Base-by-base conservation (phyloP, 2,113 vertebrate species). In the Oophaga pumilio region DNA sequence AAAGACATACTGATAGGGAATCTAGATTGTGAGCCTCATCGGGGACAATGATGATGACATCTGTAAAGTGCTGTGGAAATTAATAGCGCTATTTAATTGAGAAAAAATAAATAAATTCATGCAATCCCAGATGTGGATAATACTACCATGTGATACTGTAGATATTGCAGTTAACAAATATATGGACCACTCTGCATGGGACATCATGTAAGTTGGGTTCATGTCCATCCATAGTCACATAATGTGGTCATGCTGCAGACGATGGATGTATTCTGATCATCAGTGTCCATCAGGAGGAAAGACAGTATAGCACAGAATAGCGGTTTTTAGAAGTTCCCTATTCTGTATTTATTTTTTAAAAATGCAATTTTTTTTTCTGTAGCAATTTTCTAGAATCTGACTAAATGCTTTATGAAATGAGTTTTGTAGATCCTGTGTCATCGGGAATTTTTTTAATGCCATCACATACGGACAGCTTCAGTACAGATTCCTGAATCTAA, bases 361-460 rank as follows among this genome's bases (percentile, higher is more conserved):
- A 43, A 43, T 15, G 66, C 66, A 69, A 43, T 49, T 73, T 73
- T 74, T 74, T 18, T 49, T 52, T 76, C 74, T n/a, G 18, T 52
- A n/a, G 43, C 74, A 52, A 52, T 76, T 52, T 52, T 76, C 0
- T n/a, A 7, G n/a, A 76, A 76, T 52, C 49, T 22, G 9, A 76
- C 50, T 53, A 77, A 77, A 56, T 56, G 76, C 10, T 56, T 77
- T 77, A 77, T 77, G 49, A 24, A 77, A 26, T 53, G 22, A 76
- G 43, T 22, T 76, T 76, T 22, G 49, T 52, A 76, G 73, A 50
- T 76, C 12, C 71, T 20, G 17, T 74, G 71, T 74, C 18, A 50
- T 20, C 71, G 4, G 18, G 2, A 49, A 50, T 22, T 74, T 49
- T 17, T 43, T 43, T 43, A 43, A 73, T 73, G 69, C 28, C 26